Evolutionary conservation across 64 coral and sea anemone species (phyloP).

Genomic region (Stichodactyla helianthus): DNA sequence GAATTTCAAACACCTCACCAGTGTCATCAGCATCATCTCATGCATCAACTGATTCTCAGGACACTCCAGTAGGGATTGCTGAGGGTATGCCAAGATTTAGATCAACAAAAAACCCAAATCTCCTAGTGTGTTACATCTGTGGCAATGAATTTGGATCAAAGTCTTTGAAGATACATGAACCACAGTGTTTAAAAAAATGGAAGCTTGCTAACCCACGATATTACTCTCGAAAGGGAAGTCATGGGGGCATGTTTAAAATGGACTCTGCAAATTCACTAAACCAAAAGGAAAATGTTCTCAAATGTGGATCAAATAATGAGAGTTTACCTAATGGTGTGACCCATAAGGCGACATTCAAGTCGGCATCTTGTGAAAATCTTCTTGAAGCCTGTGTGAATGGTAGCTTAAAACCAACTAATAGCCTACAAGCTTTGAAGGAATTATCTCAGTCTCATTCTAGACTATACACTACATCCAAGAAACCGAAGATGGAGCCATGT

Average conservation of each 20-base stretch:
- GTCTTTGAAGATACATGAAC: slow-evolving; percentile 91
- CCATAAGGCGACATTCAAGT: background rate
- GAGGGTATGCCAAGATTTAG: slow-evolving; percentile 24
- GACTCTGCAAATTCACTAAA: slow-evolving; percentile 32
- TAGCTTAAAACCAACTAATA: background rate
- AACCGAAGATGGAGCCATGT: slow-evolving; percentile 71
- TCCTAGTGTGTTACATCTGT: slow-evolving; percentile 89
- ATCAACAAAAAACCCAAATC: slow-evolving; percentile 64
- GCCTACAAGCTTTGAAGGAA: slow-evolving; percentile 25
- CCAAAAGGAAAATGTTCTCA: background rate
- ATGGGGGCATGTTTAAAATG: slow-evolving; percentile 54
- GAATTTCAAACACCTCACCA: slow-evolving; percentile 39
- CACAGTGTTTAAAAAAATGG: slow-evolving; percentile 91
- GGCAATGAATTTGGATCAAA: slow-evolving; percentile 94
- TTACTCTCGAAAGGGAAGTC: slow-evolving; percentile 53
- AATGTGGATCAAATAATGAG: background rate
- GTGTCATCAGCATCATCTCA: slow-evolving; percentile 45
- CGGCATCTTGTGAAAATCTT: slow-evolving; percentile 51
- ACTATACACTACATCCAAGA: slow-evolving; percentile 26
- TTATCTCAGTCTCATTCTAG: slow-evolving; percentile 13
- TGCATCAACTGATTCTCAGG: slow-evolving; percentile 49
- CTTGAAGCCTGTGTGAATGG: background rate
- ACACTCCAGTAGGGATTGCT: background rate
- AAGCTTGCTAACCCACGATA: slow-evolving; percentile 79
- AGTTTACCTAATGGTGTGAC: background rate